Percentiles rank a stretch among this genome's conserved stretches.
phyloP scores from a whole-genome alignment of 2,888 invertebrate genomes.

The Lasioglossum calceatum region DNA sequence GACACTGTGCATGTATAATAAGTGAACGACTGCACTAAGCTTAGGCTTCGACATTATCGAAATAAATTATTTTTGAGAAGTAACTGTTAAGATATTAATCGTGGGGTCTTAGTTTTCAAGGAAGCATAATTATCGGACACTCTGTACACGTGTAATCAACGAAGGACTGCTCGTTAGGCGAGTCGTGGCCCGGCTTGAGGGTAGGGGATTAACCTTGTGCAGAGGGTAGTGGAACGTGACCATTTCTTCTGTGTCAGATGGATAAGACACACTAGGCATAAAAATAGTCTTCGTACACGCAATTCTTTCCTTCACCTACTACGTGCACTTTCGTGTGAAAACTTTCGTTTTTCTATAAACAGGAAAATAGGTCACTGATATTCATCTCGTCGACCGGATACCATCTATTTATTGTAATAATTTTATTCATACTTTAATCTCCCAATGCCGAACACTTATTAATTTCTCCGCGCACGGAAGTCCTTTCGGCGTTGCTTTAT shows the following conservation, averaged over 20 bases:
- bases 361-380: neutral
- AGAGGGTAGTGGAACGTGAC: slow-evolving; percentile 3
- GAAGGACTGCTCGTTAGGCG: neutral
- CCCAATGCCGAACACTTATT: neutral
- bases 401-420: neutral
- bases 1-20: too few relatives aligned
- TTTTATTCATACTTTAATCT: neutral
- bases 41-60: too few relatives aligned
- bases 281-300: neutral
- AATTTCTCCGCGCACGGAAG: neutral
- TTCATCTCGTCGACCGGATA: neutral
- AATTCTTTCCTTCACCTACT: neutral
- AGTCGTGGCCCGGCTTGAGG: neutral
- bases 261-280: neutral
- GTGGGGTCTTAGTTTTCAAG: too few relatives aligned
- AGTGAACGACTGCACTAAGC: too few relatives aligned
- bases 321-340: neutral
- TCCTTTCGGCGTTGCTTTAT: neutral
- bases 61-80: too few relatives aligned
- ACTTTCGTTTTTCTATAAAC: neutral
- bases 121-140: too few relatives aligned
- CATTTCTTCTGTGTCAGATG: slow-evolving; percentile 4
- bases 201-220: neutral
- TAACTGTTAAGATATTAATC: too few relatives aligned
- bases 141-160: too few relatives aligned